Evolutionary conservation across 2,797 vertebrate genomes (phyloP).

Genomic region (Microtus agrestis): DNA sequence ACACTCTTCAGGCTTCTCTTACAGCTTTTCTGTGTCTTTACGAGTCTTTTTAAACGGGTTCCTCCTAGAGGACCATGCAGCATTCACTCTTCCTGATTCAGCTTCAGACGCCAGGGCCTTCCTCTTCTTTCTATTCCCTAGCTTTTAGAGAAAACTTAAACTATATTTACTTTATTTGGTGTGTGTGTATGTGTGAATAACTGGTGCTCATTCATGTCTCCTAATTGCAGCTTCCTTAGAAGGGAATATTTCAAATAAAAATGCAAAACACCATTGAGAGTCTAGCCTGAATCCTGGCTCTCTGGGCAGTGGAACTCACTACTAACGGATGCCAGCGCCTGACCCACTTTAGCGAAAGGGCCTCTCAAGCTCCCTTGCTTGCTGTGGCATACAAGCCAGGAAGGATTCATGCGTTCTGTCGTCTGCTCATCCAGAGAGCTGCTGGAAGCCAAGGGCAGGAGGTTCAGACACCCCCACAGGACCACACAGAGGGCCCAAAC

Average conservation of each 20-base stretch:
- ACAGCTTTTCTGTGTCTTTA: too few relatives aligned
- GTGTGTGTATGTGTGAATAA: not conserved
- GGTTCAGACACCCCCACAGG: not conserved
- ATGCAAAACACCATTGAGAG: not conserved
- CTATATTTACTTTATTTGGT: not conserved
- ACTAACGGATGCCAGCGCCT: not conserved
- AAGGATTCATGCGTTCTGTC: not conserved
- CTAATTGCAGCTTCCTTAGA: not conserved
- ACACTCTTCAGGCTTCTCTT: not conserved
- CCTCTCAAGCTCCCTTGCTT: not conserved
- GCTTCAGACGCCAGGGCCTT: not conserved
- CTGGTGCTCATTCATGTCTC: not conserved
- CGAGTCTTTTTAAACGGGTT: not conserved
- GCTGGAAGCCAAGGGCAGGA: not conserved
- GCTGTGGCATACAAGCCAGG: not conserved
- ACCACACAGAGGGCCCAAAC: not conserved
- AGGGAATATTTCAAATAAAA: not conserved
- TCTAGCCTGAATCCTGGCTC: not conserved
- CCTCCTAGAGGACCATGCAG: not conserved
- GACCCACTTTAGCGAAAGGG: not conserved
- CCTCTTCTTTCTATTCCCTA: not conserved
- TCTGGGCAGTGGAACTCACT: not conserved
- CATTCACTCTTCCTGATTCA: not conserved
- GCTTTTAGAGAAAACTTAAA: not conserved
- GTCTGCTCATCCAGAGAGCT: not conserved